Conservation (phyloP, 2,113 vertebrate species). For the Rhadina sibilatrix region DNA sequence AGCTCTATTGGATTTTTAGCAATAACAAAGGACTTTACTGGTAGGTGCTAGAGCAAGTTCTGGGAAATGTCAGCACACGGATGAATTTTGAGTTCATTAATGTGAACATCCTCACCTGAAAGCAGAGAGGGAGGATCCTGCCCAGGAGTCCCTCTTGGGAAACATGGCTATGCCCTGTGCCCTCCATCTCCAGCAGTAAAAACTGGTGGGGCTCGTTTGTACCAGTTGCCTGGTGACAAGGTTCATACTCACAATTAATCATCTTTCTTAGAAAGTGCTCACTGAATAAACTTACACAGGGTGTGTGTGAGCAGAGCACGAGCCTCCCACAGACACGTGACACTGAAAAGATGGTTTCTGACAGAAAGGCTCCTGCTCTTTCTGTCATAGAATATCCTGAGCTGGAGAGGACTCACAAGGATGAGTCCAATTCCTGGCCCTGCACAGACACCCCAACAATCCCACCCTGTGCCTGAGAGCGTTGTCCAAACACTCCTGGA, state of each 20-base stretch:
- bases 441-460: neutral
- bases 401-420: neutral
- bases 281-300: neutral
- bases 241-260: neutral
- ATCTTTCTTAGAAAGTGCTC: neutral
- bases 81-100: neutral
- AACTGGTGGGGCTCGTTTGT: neutral
- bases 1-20: neutral
- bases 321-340: neutral
- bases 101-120: neutral
- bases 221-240: neutral
- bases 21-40: neutral
- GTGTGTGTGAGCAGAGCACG: neutral
- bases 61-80: neutral
- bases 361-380: neutral
- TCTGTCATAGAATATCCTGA: neutral
- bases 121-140: neutral
- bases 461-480: neutral
- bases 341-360: neutral
- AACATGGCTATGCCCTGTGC: neutral
- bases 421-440: neutral
- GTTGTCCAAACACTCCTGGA: accelerated
- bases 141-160: neutral
- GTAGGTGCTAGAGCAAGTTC: neutral
- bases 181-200: neutral